A percentile compares a stretch with the other conserved stretches of the same genome.
These are phyloP conservation scores for Pogona vitticeps DNA, from an alignment of 2,113 vertebrate species.

Conservation along the genomic window DNA sequence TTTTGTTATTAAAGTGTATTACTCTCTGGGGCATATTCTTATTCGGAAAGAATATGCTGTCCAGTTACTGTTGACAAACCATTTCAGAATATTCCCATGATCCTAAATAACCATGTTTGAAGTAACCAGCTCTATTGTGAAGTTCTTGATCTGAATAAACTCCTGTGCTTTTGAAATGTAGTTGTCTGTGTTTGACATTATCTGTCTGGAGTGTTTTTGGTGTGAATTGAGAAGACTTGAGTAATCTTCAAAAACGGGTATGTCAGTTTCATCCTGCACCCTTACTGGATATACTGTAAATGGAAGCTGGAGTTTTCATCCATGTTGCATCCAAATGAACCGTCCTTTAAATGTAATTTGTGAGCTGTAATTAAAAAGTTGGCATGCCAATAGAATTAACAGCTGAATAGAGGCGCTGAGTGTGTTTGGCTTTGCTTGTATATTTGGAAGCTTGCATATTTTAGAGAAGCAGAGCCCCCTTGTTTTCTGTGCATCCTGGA, in stretches of 20 bases:
- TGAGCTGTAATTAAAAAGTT: background rate
- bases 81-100: background rate
- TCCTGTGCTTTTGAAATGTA: background rate
- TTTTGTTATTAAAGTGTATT: background rate
- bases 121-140: background rate
- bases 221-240: background rate
- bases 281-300: background rate
- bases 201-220: background rate
- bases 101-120: background rate
- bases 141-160: background rate
- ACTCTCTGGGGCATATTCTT: background rate
- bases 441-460: background rate
- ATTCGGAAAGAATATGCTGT: background rate
- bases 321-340: background rate
- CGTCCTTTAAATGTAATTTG: background rate
- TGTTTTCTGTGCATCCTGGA: background rate
- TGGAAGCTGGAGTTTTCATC: background rate
- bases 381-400: background rate
- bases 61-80: background rate
- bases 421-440: background rate
- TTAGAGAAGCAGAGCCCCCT: background rate
- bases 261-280: background rate
- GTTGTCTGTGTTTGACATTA: background rate
- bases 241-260: too few species aligned
- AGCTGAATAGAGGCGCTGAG: background rate